Evolutionary conservation across 2,888 invertebrate genomes (phyloP).

Genomic region (Drosophila anomelani): DNA sequence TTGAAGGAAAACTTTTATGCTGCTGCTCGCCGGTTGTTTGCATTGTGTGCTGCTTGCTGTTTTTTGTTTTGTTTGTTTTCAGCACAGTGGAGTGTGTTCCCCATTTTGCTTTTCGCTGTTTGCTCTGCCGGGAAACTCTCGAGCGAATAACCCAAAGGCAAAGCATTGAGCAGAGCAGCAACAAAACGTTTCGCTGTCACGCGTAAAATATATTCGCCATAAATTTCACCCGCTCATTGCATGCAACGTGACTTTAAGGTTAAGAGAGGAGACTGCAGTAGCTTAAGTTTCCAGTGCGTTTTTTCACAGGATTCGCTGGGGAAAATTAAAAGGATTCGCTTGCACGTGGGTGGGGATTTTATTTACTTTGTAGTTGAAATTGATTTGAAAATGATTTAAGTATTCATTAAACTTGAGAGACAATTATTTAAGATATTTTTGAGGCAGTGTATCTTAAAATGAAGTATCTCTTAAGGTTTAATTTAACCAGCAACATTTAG

Average conservation of each 20-base stretch:
- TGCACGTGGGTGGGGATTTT: background rate
- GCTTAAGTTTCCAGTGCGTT: background rate
- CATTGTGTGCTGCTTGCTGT: slow-evolving; percentile 47
- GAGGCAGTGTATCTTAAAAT: no score
- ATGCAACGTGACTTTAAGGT: slow-evolving; percentile 70
- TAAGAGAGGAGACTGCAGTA: background rate
- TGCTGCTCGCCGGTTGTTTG: slow-evolving; percentile 46
- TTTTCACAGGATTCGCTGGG: background rate
- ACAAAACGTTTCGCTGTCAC: slow-evolving; percentile 65
- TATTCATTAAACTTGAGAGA: background rate
- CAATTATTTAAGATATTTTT: background rate
- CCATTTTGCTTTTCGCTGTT: slow-evolving; percentile 58
- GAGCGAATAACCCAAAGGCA: slow-evolving; percentile 60
- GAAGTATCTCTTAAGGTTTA: background rate
- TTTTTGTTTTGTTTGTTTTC: slow-evolving; percentile 66
- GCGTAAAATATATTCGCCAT: slow-evolving; percentile 72
- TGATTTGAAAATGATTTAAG: background rate
- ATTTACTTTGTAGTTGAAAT: background rate
- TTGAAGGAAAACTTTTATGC: slow-evolving; percentile 39
- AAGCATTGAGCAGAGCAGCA: slow-evolving; percentile 41
- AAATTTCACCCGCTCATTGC: slow-evolving; percentile 62
- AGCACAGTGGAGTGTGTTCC: slow-evolving; percentile 16
- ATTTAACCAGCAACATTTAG: background rate
- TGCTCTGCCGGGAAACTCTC: slow-evolving; percentile 68
- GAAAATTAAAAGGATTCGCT: background rate